phyloP scores from a whole-genome alignment of 2,888 invertebrate genomes.

The Amblyteles armatorius region DNA sequence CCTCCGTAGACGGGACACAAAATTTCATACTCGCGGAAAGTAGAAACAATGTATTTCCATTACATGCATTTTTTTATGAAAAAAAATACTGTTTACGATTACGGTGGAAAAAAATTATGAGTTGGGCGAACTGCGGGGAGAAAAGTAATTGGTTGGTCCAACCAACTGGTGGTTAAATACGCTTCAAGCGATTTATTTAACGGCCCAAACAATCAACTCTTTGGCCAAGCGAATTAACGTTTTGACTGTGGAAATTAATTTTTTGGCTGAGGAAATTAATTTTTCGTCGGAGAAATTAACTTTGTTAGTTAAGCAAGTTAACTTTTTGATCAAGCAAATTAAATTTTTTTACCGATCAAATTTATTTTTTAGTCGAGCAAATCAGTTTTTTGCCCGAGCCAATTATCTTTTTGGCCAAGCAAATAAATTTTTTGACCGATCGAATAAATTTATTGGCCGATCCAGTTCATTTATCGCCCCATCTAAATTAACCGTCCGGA shows the following conservation, averaged over 20 bases:
- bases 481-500: too few relatives aligned
- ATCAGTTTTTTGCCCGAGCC: background rate
- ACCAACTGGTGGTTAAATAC: too few relatives aligned
- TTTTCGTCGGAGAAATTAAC: background rate
- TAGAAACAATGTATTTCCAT: background rate
- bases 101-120: too few relatives aligned
- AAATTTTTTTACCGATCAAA: too few relatives aligned
- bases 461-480: too few relatives aligned
- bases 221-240: too few relatives aligned
- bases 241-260: too few relatives aligned
- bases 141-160: too few relatives aligned
- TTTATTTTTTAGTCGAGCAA: background rate
- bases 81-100: too few relatives aligned
- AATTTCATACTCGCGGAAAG: slow-evolving; percentile 26
- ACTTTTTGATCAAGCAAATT: background rate
- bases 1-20: slow-evolving; percentile 38
- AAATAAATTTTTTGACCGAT: background rate
- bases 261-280: background rate
- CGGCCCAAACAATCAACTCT: background rate
- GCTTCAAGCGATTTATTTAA: too few relatives aligned
- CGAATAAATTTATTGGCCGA: too few relatives aligned
- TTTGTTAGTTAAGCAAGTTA: background rate
- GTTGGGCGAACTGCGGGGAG: too few relatives aligned
- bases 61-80: background rate
- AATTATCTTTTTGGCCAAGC: background rate